Conservation (phyloP, 2,888 invertebrate species). For the Choristoneura rosaceana region DNA sequence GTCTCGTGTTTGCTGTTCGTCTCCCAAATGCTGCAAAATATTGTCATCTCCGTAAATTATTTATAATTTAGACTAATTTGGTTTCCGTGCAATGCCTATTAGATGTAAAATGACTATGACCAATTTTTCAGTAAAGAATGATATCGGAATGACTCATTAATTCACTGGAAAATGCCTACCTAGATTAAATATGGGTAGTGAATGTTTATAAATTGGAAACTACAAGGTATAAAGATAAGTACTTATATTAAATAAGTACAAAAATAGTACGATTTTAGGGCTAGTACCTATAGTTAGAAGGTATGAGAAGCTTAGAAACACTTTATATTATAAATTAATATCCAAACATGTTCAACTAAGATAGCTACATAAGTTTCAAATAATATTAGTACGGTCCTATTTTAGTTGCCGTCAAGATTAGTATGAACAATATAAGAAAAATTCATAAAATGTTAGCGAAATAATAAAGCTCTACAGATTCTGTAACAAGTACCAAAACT, state of each 20-base stretch:
- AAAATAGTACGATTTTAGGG: neutral
- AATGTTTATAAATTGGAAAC: neutral
- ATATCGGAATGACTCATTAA: too few relatives aligned
- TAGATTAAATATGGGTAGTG: neutral
- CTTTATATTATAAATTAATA: neutral
- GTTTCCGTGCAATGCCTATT: neutral
- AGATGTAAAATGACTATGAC: neutral
- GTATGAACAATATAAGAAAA: too few relatives aligned
- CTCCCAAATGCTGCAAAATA: constrained; percentile 70
- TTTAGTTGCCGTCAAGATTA: too few relatives aligned
- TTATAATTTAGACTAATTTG: constrained; percentile 4
- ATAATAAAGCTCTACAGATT: neutral
- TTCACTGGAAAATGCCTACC: neutral
- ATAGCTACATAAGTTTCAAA: neutral
- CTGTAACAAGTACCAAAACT: neutral
- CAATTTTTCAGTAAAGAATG: neutral
- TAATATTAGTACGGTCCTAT: neutral
- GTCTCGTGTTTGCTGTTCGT: constrained; percentile 69
- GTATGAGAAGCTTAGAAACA: neutral
- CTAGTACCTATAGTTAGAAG: neutral
- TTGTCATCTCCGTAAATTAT: constrained; percentile 49
- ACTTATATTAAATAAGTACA: neutral
- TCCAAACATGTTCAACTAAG: neutral
- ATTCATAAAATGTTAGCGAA: neutral
- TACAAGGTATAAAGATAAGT: neutral